Percentiles rank a stretch among this genome's conserved stretches.
phyloP scores from a whole-genome alignment of 1,140 invertebrate genomes.

The Sesamia nonagrioides region DNA sequence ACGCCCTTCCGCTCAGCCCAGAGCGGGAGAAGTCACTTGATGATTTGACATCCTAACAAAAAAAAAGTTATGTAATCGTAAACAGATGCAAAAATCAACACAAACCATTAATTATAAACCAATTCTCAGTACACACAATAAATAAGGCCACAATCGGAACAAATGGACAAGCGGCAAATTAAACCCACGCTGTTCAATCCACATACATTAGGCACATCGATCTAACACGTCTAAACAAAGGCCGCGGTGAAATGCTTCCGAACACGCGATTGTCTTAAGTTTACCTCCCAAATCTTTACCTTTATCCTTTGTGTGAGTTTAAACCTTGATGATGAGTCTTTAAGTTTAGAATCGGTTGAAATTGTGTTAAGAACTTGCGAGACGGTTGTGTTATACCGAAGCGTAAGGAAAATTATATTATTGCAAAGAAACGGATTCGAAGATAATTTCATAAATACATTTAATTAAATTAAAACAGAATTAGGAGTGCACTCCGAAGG shows the following conservation, averaged over 20 bases:
- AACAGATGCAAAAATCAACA: constrained; percentile 44
- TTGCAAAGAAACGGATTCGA: neutral
- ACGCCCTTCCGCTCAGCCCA: too few species aligned
- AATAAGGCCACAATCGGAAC: constrained; percentile 84
- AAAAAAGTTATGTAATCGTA: too few species aligned
- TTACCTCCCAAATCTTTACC: constrained; percentile 55
- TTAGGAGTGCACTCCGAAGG: too few species aligned
- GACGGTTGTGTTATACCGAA: constrained; percentile 54
- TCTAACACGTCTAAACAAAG: constrained; percentile 84
- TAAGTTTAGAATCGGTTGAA: constrained; percentile 63
- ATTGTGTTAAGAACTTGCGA: constrained; percentile 30
- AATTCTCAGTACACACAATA: constrained; percentile 75
- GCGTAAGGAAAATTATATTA: constrained; percentile 14
- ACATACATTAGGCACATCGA: constrained; percentile 84
- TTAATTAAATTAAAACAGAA: too few species aligned
- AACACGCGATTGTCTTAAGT: constrained; percentile 81
- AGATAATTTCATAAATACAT: too few species aligned
- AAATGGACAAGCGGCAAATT: constrained; percentile 85
- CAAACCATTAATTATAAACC: constrained; percentile 59
- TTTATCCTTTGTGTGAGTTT: constrained; percentile 45
- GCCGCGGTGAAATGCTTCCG: constrained; percentile 70
- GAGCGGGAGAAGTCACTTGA: too few species aligned
- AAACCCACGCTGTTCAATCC: constrained; percentile 79
- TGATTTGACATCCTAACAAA: too few species aligned
- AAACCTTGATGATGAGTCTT: constrained; percentile 49